Evolutionary conservation across 2,797 vertebrate species (phyloP), one percentile per base, ranked within the genome.

Genomic region (Zalophus californianus): DNA sequence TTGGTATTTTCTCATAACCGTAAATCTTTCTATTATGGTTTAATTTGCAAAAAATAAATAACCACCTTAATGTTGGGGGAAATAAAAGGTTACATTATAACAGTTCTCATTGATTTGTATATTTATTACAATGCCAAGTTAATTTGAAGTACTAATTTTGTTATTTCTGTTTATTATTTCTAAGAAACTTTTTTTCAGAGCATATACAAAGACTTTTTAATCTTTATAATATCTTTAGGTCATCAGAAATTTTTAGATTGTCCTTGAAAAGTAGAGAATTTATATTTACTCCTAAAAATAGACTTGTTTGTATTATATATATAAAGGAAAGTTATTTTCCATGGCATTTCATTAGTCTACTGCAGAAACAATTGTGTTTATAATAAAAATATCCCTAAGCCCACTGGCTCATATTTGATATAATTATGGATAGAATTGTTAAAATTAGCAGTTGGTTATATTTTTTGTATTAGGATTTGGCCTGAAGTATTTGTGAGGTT

Each of bases 371-470:
- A 2, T 90, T 83, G 29, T 89, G 15, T 87, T 90, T 91, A 50
- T 80, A 78, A 60, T 91, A 78, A 83, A 91, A 90, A 79, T 75
- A 79, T 83, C 90, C 75, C 54, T 75, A 70, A 94, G 32, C 70
- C 18, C 21, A 87, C 20, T 82, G 27, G 21, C 32, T 96, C 79
- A 86, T 68, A 82, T 93, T 88, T 87, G 50, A 80, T 80, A 62
- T 25, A 60, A 93, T 94, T 96, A 38, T 85, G 41, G 44, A 6
- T 95, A 18, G 48, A 85, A 93, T 92, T 95, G 93, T 90, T 50
- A 21, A 80, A 97, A 82, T 83, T 52, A 92, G 21, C 48, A 91
- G 1, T 78, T 96, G 56, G 13, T 90, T 96, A 60, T 4, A 48
- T 25, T 77, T 96, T 89, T 68, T 78, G 5, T 90, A 29, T 83